Percentiles rank a stretch among this genome's conserved stretches.
phyloP scores from a whole-genome alignment of 1,140 invertebrate species.

The Caenorhabditis remanei region DNA sequence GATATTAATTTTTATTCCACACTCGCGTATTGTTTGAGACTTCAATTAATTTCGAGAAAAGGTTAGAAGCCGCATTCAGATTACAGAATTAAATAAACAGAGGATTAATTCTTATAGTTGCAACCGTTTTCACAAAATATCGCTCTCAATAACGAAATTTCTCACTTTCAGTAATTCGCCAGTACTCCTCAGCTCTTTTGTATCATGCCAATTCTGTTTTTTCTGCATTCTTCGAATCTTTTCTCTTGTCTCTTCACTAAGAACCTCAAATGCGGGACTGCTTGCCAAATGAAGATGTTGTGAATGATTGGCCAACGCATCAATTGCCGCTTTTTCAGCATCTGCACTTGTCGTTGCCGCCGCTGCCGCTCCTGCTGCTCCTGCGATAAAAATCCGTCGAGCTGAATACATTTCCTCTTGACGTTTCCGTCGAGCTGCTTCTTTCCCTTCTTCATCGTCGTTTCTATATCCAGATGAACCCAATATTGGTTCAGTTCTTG shows the following conservation, averaged over 20 bases:
- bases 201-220: slow-evolving; percentile 64
- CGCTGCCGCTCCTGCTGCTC: slow-evolving; percentile 59
- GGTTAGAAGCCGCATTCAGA: neutral
- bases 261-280: slow-evolving; percentile 67
- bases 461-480: slow-evolving; percentile 24
- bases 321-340: slow-evolving; percentile 59
- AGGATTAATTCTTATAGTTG: too few relatives aligned
- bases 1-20: neutral
- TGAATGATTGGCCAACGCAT: slow-evolving; percentile 67
- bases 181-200: slow-evolving; percentile 50
- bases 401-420: slow-evolving; percentile 68
- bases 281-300: slow-evolving; percentile 66
- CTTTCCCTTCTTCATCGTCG: slow-evolving; percentile 37
- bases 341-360: neutral
- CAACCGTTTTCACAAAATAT: neutral
- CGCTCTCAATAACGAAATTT: slow-evolving; percentile 19
- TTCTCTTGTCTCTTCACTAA: slow-evolving; percentile 66
- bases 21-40: slow-evolving; percentile 12
- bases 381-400: slow-evolving; percentile 68
- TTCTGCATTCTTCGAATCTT: slow-evolving; percentile 68
- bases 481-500: slow-evolving; percentile 52
- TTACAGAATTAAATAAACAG: too few relatives aligned
- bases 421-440: slow-evolving; percentile 23
- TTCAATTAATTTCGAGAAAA: neutral
- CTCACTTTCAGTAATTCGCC: slow-evolving; percentile 57